These are phyloP conservation scores for Dryadula phaetusa DNA, from an alignment of 2,888 invertebrate genomes.

Conservation along the genomic window DNA sequence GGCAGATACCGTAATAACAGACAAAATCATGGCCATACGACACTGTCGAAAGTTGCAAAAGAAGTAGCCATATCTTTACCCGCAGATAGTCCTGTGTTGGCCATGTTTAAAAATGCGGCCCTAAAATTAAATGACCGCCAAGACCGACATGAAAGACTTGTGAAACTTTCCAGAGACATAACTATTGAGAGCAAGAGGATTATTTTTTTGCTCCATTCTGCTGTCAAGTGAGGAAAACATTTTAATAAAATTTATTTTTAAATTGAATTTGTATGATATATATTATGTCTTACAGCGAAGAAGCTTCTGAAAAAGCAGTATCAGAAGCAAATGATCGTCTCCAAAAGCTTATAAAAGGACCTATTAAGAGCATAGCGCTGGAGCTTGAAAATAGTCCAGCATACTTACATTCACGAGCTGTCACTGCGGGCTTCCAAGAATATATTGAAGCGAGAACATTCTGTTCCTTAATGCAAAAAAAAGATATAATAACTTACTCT, in stretches of 20 bases:
- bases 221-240: conserved; percentile 75
- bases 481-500: conserved; percentile 85
- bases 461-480: conserved; percentile 87
- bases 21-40: conserved; percentile 57
- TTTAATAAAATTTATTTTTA: not conserved
- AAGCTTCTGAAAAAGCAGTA: conserved; percentile 61
- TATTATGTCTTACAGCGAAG: conserved; percentile 56
- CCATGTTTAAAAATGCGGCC: conserved; percentile 87
- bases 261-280: conserved; percentile 1
- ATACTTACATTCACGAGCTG: conserved; percentile 72
- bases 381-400: conserved; percentile 90
- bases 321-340: conserved; percentile 86
- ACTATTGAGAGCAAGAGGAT: conserved; percentile 96
- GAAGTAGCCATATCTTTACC: conserved; percentile 63
- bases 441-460: conserved; percentile 94
- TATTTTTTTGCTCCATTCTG: conserved; percentile 93
- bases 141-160: conserved; percentile 92
- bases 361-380: conserved; percentile 85
- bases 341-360: conserved; percentile 83
- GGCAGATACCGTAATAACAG: conserved; percentile 58
- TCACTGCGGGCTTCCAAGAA: conserved; percentile 87
- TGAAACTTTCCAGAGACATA: conserved; percentile 92
- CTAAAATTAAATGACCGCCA: conserved; percentile 89
- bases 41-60: conserved; percentile 63
- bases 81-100: conserved; percentile 80